These are phyloP conservation scores for Agapostemon virescens DNA, from an alignment of 2,888 invertebrate genomes.

Conservation along the genomic window DNA sequence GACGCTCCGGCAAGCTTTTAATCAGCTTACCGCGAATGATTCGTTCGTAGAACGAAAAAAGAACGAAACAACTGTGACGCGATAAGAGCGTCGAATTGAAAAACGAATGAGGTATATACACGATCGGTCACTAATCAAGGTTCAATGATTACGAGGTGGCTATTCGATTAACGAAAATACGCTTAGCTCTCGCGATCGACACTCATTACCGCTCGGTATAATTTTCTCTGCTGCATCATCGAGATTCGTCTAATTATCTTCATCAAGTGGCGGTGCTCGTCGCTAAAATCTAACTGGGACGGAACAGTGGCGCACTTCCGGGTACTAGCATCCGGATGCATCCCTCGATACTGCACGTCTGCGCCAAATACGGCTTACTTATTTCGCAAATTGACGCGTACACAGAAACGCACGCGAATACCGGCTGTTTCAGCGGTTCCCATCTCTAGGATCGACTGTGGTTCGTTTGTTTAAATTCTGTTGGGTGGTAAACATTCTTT, in stretches of 20 bases:
- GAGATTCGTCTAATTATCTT: constrained; percentile 30
- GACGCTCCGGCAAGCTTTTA: constrained; percentile 31
- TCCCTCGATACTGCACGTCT: constrained; percentile 20
- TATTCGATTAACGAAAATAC: neutral
- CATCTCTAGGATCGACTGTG: neutral
- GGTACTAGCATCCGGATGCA: constrained; percentile 4
- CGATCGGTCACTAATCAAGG: neutral
- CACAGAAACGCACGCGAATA: constrained; percentile 13
- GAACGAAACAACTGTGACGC: neutral
- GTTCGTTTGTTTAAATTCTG: neutral
- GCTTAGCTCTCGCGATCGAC: neutral
- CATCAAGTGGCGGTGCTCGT: constrained; percentile 16
- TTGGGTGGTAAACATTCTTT: neutral
- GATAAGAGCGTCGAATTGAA: neutral
- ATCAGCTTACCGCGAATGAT: constrained; percentile 43
- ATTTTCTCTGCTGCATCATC: neutral
- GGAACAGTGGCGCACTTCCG: neutral
- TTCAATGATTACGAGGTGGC: neutral
- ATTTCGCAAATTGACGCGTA: constrained; percentile 41
- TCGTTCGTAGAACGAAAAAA: neutral
- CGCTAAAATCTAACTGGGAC: constrained; percentile 26
- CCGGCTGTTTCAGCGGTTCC: constrained; percentile 30
- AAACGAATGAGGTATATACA: neutral
- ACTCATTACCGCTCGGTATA: constrained; percentile 9
- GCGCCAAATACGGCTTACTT: constrained; percentile 24